Evolutionary conservation across 35 echinoderm and acorn worm genomes (phyloP), one percentile per base, ranked within the genome.

Genomic region (Acanthaster planci): DNA sequence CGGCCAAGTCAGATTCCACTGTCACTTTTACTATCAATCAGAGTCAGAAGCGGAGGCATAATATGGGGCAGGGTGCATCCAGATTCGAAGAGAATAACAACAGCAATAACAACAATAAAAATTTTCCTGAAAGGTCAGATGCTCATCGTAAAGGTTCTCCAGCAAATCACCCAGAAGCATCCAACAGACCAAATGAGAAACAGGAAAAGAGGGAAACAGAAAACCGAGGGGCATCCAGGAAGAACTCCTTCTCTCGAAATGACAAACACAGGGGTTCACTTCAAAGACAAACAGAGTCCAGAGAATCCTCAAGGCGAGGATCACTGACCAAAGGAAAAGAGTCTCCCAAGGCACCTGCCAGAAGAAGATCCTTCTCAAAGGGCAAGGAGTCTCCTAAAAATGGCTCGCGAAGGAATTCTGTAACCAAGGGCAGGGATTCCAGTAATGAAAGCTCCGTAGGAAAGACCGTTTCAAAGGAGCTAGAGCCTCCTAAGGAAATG

Each of bases 21-120:
- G 79, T 89, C 14, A 89, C 87, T 76, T 83, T 83, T 30, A 89
- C 79, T 52, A 57, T 84, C 40, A 89, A 84, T 29, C 34, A 80
- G 53, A 60, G 42, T 53, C 60, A 68, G 17, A 82, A 40, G 34
- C 53, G 87, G 21, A 78, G 80, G 50, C 37, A 55, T 53, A 83
- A 83, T 23, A 56, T 53, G 16, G 18, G 29, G 5, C 53, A 12
- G 42, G 42, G 42, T 47, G 42, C 81, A 2, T 32, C 39, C 36
- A 38, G 55, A 27, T 10, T 55, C 9, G 64, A 42, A 44, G 67
- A 89, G 9, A 77, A 53, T 19, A 84, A 77, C 36, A 82, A 77
- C 39, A 83, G 64, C 75, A 86, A 83, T 38, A 89, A 80, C 29
- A 89, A 89, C 32, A 60, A 31, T 38, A 57, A 53, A 77, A 52